Base-by-base conservation (phyloP, 2,888 invertebrate species). In the Drosophila macrospina region DNA sequence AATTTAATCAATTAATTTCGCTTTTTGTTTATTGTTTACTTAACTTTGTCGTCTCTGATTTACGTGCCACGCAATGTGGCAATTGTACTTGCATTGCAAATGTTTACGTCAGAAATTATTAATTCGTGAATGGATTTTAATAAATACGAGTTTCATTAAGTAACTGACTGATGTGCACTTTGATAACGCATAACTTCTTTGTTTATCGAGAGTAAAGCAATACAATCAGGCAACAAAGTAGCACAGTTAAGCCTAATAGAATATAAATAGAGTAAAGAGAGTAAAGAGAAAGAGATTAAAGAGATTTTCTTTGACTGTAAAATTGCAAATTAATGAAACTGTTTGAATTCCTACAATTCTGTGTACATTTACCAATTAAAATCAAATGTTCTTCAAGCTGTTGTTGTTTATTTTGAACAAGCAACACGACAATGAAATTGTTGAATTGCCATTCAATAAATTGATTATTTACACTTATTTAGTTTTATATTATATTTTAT, bases 1-100 rank as follows among this genome's bases (percentile, higher is more conserved):
- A 80, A 71, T 60, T 74, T 66, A 64, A 86, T 82, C 78, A 82
- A 86, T 86, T 80, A 72, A 72, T 70, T 68, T 65, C 26, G 30
- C 39, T 48, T 52, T 52, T 62, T 72, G 57, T 68, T 59, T 52
- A 61, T 62, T 72, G 57, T 68, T 59, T 52, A 61, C 37, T 24
- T 15, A 36, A 10, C 30, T 13, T 34, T 24, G 39, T 39, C 24
- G 7, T 7, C 41, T 48, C 24, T 37, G 70, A 74, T 69, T 74
- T 64, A 54, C 56, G 59, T 37, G 42, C 16, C 15, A 37, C 36
- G 8, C 48, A 64, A 55, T 10, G 39, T 13, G 51, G 26, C 57
- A 50, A 13, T 63, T 57, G 52, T 36, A 44, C 45, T 47, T 15
- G 11, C 28, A 37, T 30, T 30, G 41, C 41, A 61, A 47, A 42